A percentile compares a stretch with the other conserved stretches of the same genome.
Evolutionary conservation across 2,888 invertebrate species (phyloP).

Genomic region (Liodrosophila aerea): DNA sequence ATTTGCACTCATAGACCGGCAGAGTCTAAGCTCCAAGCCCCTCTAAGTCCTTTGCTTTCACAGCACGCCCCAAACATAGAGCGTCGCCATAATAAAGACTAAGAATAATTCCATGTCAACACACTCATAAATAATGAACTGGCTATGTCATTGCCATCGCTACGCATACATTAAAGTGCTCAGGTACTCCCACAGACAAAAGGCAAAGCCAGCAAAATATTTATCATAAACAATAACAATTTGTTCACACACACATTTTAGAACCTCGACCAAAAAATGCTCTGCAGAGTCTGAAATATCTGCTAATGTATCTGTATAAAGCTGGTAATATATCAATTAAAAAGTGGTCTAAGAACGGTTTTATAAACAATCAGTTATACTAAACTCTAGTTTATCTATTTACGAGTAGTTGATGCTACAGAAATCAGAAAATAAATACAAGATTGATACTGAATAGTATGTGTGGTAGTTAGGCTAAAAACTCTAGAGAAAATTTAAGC

Average conservation of each 20-base stretch:
- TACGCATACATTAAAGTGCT: conserved; percentile 61
- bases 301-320: background rate
- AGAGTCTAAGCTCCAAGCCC: conserved; percentile 22
- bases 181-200: conserved; percentile 42
- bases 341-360: too few relatives aligned
- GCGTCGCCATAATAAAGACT: conserved; percentile 63
- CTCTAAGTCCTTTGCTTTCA: conserved; percentile 38
- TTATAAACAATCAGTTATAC: background rate
- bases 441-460: too few relatives aligned
- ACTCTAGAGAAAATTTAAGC: too few relatives aligned
- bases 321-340: too few relatives aligned
- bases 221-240: conserved; percentile 63
- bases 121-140: conserved; percentile 79
- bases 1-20: conserved; percentile 55
- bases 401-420: too few relatives aligned
- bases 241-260: background rate
- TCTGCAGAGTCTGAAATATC: background rate
- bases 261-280: background rate
- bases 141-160: conserved; percentile 54
- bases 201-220: conserved; percentile 59
- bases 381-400: too few relatives aligned
- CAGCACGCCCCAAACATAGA: conserved; percentile 15
- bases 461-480: too few relatives aligned
- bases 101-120: conserved; percentile 79
- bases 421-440: too few relatives aligned